Evolutionary conservation across 2,797 vertebrate genomes (phyloP).

Genomic region (Okamejei kenojei): DNA sequence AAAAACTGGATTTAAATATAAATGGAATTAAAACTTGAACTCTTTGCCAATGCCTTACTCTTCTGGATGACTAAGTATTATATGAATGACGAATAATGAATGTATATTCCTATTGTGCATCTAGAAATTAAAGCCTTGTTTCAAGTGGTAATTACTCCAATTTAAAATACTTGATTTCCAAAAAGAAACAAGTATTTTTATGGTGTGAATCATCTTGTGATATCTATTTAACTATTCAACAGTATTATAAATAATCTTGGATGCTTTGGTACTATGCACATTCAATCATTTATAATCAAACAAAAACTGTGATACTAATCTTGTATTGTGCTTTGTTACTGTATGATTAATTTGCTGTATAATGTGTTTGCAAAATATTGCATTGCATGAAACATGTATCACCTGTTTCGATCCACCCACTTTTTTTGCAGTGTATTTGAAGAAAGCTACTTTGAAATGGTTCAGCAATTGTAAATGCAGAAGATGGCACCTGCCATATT

Average conservation of each 20-base stretch:
- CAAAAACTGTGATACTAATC: conserved; percentile 59
- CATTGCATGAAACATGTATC: conserved; percentile 15
- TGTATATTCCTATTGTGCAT: conserved; percentile 57
- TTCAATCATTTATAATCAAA: conserved; percentile 54
- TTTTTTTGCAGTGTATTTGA: conserved; percentile 16
- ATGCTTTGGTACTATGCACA: conserved; percentile 57
- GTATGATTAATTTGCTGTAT: conserved; percentile 48
- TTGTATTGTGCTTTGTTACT: conserved; percentile 65
- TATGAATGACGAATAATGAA: conserved; percentile 48
- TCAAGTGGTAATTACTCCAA: background rate
- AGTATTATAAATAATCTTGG: conserved; percentile 61
- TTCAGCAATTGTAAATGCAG: background rate
- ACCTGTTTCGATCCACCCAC: background rate
- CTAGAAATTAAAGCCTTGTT: conserved; percentile 36
- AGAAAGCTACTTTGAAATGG: background rate
- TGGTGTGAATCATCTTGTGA: conserved; percentile 54
- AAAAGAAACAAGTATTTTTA: conserved; percentile 35
- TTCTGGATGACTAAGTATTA: conserved; percentile 56
- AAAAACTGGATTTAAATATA: conserved; percentile 53
- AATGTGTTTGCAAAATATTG: background rate
- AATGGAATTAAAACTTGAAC: conserved; percentile 58
- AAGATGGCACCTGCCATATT: background rate
- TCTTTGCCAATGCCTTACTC: conserved; percentile 48
- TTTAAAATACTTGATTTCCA: background rate
- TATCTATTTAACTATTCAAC: conserved; percentile 55